Conservation (phyloP, 37 sponge, comb jelly and placozoan genomes). For the Cliona cf. orientalis region DNA sequence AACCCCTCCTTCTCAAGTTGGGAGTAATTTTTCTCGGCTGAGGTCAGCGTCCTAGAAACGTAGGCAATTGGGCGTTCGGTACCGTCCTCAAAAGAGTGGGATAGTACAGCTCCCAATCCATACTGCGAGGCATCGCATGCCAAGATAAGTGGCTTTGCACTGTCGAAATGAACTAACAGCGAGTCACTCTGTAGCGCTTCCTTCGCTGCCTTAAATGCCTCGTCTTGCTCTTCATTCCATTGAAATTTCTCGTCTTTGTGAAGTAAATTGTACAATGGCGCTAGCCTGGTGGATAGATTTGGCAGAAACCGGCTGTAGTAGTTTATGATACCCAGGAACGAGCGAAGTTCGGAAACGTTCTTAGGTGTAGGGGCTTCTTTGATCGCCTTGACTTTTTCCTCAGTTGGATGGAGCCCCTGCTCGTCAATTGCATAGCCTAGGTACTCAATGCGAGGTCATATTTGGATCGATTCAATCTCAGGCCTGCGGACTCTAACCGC, state of each 20-base stretch:
- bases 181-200: not conserved
- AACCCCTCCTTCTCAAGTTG: conserved; percentile 41
- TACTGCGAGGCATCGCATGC: conserved; percentile 35
- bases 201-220: conserved; percentile 26
- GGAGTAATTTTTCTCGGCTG: conserved; percentile 29
- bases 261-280: conserved; percentile 15
- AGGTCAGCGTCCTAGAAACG: conserved; percentile 27
- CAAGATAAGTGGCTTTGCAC: conserved; percentile 9
- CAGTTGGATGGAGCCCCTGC: conserved; percentile 15
- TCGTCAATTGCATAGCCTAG: conserved; percentile 9
- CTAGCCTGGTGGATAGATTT: conserved; percentile 12
- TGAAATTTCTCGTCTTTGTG: conserved; percentile 11
- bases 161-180: conserved; percentile 28
- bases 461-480: conserved; percentile 10
- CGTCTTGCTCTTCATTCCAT: conserved; percentile 5
- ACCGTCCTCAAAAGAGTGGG: conserved; percentile 28
- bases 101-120: conserved; percentile 33
- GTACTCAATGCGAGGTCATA: not conserved
- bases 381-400: conserved; percentile 15
- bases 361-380: conserved; percentile 25
- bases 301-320: conserved; percentile 16
- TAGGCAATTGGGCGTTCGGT: conserved; percentile 18
- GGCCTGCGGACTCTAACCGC: not conserved
- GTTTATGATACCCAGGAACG: conserved; percentile 38
- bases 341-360: conserved; percentile 12